Percentiles rank a stretch among this genome's conserved stretches.
Conservation (phyloP, 2,113 vertebrate species). For the Poeciliopsis retropinna region DNA sequence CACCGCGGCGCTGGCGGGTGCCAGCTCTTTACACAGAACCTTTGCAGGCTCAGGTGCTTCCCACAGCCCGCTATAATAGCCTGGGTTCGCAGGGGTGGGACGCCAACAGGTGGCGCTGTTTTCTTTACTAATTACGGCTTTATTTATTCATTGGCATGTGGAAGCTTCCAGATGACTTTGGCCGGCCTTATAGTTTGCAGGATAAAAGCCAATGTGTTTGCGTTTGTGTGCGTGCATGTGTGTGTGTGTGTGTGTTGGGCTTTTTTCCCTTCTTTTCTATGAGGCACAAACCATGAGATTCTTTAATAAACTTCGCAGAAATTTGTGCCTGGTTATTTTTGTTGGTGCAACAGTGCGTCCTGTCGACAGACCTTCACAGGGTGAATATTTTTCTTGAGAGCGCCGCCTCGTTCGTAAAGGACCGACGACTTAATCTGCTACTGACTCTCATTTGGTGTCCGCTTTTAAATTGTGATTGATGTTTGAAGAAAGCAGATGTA, state of each 20-base stretch:
- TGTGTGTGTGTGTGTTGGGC: conserved; percentile 22
- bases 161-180: conserved; percentile 71
- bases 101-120: conserved; percentile 81
- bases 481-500: no score
- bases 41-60: conserved; percentile 66
- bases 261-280: conserved; percentile 8
- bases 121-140: conserved; percentile 77
- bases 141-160: conserved; percentile 75
- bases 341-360: no score
- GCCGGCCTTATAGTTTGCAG: conserved; percentile 46
- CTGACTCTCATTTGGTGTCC: no score
- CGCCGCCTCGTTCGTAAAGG: background rate
- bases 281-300: conserved; percentile 31
- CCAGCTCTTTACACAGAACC: conserved; percentile 50
- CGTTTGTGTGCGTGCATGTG: conserved; percentile 19
- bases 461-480: no score
- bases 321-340: background rate
- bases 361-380: background rate
- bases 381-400: background rate
- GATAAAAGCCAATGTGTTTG: conserved; percentile 35
- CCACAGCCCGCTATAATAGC: conserved; percentile 52
- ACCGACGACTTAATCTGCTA: no score
- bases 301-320: background rate
- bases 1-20: conserved; percentile 13
- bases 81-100: conserved; percentile 54